These are phyloP conservation scores for Enteromius argenteus DNA, from an alignment of 2,797 vertebrate genomes.

Conservation along the genomic window DNA sequence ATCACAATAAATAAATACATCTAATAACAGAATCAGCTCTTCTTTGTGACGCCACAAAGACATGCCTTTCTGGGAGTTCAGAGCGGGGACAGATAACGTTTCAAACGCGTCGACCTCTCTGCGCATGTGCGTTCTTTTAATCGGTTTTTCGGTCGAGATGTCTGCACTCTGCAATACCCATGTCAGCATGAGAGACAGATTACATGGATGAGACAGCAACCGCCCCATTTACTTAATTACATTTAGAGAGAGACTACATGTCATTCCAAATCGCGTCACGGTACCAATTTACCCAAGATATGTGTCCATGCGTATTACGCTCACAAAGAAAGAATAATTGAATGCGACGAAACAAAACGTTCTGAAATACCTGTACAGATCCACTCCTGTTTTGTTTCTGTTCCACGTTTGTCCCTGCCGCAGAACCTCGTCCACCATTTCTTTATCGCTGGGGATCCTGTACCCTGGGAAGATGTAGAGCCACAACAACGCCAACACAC, in stretches of 20 bases:
- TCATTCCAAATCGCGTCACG: too few species aligned
- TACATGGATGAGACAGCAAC: neutral
- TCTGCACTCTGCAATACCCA: neutral
- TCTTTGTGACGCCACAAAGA: neutral
- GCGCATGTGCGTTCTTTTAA: conserved; percentile 58
- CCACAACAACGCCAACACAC: conserved; percentile 92
- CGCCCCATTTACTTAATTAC: neutral
- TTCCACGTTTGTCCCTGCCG: conserved; percentile 85
- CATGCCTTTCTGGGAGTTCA: neutral
- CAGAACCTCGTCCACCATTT: conserved; percentile 89
- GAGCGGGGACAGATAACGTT: neutral
- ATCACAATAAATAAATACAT: neutral
- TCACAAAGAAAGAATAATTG: neutral
- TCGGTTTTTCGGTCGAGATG: conserved; percentile 50
- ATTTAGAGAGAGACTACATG: neutral
- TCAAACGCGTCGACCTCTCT: neutral
- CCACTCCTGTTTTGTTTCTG: conserved; percentile 85
- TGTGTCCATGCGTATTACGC: neutral
- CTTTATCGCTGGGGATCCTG: conserved; percentile 87
- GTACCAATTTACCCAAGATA: neutral
- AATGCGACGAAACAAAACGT: neutral
- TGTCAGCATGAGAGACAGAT: conserved; percentile 31
- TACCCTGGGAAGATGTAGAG: conserved; percentile 90
- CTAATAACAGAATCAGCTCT: neutral
- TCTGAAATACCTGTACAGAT: conserved; percentile 85